Evolutionary conservation across 2,113 vertebrate genomes (phyloP).

Genomic region (Chaetodon trifascialis): DNA sequence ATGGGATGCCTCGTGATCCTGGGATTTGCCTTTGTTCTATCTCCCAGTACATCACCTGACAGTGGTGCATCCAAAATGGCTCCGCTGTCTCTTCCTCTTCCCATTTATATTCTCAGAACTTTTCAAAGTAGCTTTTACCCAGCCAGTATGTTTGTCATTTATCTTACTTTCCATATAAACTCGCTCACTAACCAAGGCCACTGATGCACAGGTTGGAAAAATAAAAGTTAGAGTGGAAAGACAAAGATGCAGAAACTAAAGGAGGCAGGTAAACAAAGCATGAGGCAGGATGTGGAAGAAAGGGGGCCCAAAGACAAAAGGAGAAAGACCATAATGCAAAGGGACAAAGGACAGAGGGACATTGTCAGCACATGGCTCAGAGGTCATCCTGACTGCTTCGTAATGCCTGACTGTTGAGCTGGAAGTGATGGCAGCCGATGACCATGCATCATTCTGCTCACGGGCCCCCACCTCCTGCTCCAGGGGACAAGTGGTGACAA

Average conservation of each 20-base stretch:
- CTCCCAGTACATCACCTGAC: slow-evolving; percentile 34
- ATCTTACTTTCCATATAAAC: slow-evolving; percentile 33
- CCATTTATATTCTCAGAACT: slow-evolving; percentile 42
- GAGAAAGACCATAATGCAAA: slow-evolving; percentile 64
- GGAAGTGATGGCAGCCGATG: slow-evolving; percentile 60
- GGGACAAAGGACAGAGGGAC: slow-evolving; percentile 78
- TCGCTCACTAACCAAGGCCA: neutral
- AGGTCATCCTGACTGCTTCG: slow-evolving; percentile 62
- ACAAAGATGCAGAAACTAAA: slow-evolving; percentile 29
- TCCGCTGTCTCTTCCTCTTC: slow-evolving; percentile 34
- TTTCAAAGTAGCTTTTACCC: slow-evolving; percentile 41
- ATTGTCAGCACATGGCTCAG: slow-evolving; percentile 66
- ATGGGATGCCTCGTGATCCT: slow-evolving; percentile 35
- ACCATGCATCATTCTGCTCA: slow-evolving; percentile 74
- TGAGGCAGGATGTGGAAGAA: slow-evolving; percentile 26
- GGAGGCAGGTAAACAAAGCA: slow-evolving; percentile 53
- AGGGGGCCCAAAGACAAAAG: slow-evolving; percentile 25
- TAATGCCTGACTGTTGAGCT: slow-evolving; percentile 72
- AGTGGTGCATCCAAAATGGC: slow-evolving; percentile 50
- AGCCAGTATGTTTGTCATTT: slow-evolving; percentile 3
- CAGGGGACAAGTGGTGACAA: slow-evolving; percentile 67
- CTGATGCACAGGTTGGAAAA: slow-evolving; percentile 5
- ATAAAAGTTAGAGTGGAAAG: slow-evolving; percentile 21
- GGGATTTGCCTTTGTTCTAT: slow-evolving; percentile 54
- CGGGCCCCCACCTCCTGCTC: slow-evolving; percentile 28